phyloP scores from a whole-genome alignment of 2,888 invertebrate genomes.

The Schrankia costaestrigalis region DNA sequence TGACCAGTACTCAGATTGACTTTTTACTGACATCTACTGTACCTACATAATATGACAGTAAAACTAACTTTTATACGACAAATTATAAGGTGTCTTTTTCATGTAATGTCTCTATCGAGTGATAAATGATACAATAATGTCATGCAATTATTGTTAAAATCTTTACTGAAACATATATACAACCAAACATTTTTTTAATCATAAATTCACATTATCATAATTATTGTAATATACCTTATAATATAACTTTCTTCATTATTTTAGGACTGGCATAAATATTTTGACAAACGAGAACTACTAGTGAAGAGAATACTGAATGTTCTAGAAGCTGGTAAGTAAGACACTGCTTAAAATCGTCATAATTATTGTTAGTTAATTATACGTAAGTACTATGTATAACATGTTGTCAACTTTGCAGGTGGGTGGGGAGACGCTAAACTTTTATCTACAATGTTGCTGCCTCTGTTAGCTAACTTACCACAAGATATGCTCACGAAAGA shows the following conservation, averaged over 20 bases:
- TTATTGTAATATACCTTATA: no score
- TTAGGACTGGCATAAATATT: constrained; percentile 85
- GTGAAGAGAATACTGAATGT: constrained; percentile 52
- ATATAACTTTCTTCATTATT: constrained; percentile 1
- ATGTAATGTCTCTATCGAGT: no score
- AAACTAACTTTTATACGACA: no score
- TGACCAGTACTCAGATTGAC: no score
- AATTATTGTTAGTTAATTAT: neutral
- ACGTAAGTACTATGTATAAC: neutral
- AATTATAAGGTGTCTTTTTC: no score
- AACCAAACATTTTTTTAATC: neutral
- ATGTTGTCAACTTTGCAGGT: constrained; percentile 59
- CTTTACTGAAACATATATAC: neutral
- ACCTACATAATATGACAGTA: no score
- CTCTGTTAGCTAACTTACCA: constrained; percentile 87
- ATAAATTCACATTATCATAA: no score
- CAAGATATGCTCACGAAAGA: constrained; percentile 66
- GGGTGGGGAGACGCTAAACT: constrained; percentile 88
- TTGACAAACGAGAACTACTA: constrained; percentile 87
- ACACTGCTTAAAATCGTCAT: neutral
- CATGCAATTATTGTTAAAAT: no score
- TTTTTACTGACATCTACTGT: no score
- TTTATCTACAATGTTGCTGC: constrained; percentile 87
- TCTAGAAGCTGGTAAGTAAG: constrained; percentile 52
- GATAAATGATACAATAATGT: no score